Evolutionary conservation across 23 tunicate genomes (phyloP), one percentile per base, ranked within the genome.

Genomic region (Trididemnum nubilum): DNA sequence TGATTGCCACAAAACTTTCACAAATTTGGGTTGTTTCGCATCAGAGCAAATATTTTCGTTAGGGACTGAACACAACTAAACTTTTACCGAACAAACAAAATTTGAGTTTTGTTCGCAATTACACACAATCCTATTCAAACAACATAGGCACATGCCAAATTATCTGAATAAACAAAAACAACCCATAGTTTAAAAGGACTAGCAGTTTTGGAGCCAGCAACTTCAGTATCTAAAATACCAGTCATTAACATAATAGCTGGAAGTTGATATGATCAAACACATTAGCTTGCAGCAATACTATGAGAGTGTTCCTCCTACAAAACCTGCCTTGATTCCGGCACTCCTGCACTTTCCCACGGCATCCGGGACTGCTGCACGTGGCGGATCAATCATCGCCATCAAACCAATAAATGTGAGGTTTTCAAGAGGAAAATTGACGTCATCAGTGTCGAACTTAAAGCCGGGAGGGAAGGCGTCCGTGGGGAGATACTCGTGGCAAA

Each of bases 381-480:
- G 96, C 0, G 96, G 96, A 67, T 90, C 96, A 66, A 90, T 90
- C 96, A 90, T 90, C n/a, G 96, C 76, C 96, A 90, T 85, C 57
- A 90, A 76, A 19, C 96, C 96, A 26, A 90, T 80, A 29, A 90
- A 90, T 0, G 96, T 90, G 57, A 89, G 81, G 85, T 88, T 77
- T 1, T 75, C 86, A 51, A 83, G 36, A 27, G 97, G 97, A 78
- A 92, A 92, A 85, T 92, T 92, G 33, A 82, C 81, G 65, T 89
- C 89, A 24, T 89, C 95, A 49, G 89, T 63, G 77, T 89, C 89
- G 69, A 85, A 89, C 33, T 79, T 40, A 71, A 73, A 89, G 1
- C 95, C 95, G 28, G 33, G 81, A 25, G 89, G 95, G 36, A 69
- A 89, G 7, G 36, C 26, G 34, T 79, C 85, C 36, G 86, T 33